Evolutionary conservation across 2,797 vertebrate species (phyloP), one percentile per base, ranked within the genome.

Genomic region (Karalla daura): DNA sequence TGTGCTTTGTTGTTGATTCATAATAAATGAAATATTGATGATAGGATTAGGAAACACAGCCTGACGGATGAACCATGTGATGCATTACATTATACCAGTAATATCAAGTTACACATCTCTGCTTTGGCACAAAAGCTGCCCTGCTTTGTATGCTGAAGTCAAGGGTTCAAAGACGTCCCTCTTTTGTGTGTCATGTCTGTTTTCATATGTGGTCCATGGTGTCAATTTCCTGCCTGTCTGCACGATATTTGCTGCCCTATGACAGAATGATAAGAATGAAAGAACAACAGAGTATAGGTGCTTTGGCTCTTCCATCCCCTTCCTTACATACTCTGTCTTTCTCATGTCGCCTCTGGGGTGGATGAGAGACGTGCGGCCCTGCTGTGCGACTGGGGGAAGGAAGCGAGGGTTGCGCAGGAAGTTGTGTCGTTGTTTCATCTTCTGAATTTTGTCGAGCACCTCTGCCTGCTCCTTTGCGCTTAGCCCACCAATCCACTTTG

Each of bases 391-490:
- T 1, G 89, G 93, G 9, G 95, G 92, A 64, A 95, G 94, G 81
- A 95, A 98, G 1, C 95, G 94, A 8, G 97, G 97, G 59, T 97
- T 98, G 70, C 87, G 94, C n/a, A 97, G 90, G 74, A 94, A 96
- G 58, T 63, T 87, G 8, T 93, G 92, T 7, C 52, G 81, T 28
- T 83, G 85, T 67, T 93, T 91, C 33, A 95, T 70, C 39, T 63
- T 93, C 52, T 86, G 73, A 2, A 96, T 83, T 25, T 84, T 82
- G 3, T 64, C 62, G 12, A 13, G 13, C 1, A 87, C 92, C n/a
- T 78, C 79, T 0, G 64, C 70, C 27, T 46, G 78, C 44, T 93
- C 91, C 6, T 80, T 68, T 44, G 81, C 63, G 1, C 69, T 70
- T 10, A 80, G 83, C 46, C 84, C 84, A 2, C 70, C 76, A 78